Base-by-base conservation (phyloP, 30 jellyfish, hydroid and myxozoan genomes). In the Pelagia noctiluca region DNA sequence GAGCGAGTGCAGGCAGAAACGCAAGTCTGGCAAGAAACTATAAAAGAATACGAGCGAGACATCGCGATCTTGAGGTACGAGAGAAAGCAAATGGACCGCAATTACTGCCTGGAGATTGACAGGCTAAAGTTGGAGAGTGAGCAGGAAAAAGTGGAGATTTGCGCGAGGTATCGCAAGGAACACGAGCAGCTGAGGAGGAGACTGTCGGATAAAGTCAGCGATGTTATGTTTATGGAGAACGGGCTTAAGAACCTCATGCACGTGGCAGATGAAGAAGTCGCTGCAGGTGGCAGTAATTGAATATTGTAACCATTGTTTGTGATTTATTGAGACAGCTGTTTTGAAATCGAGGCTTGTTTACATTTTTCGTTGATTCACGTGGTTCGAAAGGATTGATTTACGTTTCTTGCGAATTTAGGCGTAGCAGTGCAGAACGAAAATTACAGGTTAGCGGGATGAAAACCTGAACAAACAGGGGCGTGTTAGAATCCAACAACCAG, bases 11-110 rank as follows among this genome's bases (percentile, higher is more conserved):
- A 65, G 21, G 36, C 21, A 0, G 99, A 94, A 66, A 62, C 86
- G 78, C 60, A 83, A 26, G 97, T 86, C 29, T 94, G 99, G 99
- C 99, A 88, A 38, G 96, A 94, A 28, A 82, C 96, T 1, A 82
- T 94, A 0, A 78, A 84, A 50, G 99, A 94, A 24, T 88, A 71
- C 74, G 96, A 94, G 54, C 60, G 96, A 37, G 99, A 94, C 70
- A 68, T 94, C 21, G 96, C 69, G 24, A 87, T 94, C 37, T 63
- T 94, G 82, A 88, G 85, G 62, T 94, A 34, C 35, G 96, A 94
- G 79, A 54, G 96, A 31, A 89, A 94, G 25, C 95, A 88, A 63
- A 87, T 94, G 96, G 97, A 94, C 33, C 86, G 99, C 1, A 94
- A 94, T 80, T 94, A 87, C 57, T 85, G 96, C 66, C 54, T 87